These are phyloP conservation scores for Aegotheles bennettii DNA, from an alignment of 2,113 vertebrate species.

Conservation along the genomic window DNA sequence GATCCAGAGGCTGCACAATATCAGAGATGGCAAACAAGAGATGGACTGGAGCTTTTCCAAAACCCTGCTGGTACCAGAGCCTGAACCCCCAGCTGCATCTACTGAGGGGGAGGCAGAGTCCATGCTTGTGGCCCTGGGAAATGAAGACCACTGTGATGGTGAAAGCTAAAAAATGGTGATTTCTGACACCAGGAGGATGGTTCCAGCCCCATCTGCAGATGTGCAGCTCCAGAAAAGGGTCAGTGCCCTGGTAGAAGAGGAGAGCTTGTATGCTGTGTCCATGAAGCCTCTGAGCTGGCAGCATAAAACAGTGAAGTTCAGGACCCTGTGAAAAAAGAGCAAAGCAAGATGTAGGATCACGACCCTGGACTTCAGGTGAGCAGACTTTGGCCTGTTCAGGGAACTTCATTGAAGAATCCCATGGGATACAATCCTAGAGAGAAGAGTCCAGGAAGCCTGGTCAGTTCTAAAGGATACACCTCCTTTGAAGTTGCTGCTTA, in stretches of 20 bases:
- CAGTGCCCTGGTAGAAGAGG: not conserved
- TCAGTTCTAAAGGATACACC: not conserved
- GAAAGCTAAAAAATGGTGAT: not conserved
- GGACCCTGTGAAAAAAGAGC: not conserved
- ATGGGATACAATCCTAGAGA: not conserved
- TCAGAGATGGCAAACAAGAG: not conserved
- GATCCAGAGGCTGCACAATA: not conserved
- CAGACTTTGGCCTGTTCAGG: not conserved
- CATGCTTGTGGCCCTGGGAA: not conserved
- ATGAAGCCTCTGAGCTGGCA: not conserved
- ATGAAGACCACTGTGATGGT: not conserved
- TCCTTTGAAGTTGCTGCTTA: not conserved
- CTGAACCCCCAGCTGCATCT: not conserved
- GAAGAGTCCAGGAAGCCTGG: not conserved
- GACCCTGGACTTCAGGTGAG: not conserved
- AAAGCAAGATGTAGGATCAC: not conserved
- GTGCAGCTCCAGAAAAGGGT: not conserved
- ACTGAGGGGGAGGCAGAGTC: rapidly evolving
- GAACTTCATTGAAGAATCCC: not conserved
- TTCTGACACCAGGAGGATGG: not conserved
- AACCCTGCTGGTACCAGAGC: not conserved
- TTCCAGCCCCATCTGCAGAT: not conserved
- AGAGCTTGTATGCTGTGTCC: not conserved
- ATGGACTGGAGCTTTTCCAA: not conserved
- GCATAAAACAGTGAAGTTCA: not conserved